Percentiles rank a stretch among this genome's conserved stretches.
Conservation (phyloP, 2,888 invertebrate species). For the Netelia fuscicornis region DNA sequence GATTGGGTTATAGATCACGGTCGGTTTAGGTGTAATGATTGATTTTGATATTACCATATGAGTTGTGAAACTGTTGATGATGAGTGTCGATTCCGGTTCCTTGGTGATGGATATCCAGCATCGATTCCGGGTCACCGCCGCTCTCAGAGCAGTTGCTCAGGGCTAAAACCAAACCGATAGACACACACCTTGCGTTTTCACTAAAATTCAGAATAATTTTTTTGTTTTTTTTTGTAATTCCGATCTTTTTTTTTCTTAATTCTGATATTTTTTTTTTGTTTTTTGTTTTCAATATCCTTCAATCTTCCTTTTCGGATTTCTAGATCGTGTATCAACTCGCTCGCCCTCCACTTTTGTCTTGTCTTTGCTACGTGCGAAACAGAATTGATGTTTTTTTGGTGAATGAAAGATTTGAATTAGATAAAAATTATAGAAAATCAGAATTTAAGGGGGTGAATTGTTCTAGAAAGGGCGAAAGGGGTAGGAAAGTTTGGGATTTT, state of each 20-base stretch:
- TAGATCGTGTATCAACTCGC: conserved; percentile 4
- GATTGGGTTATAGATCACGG: conserved; percentile 68
- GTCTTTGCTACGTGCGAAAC: neutral
- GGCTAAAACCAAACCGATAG: conserved; percentile 85
- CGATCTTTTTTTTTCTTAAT: conserved; percentile 56
- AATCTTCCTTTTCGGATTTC: conserved; percentile 7
- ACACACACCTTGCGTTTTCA: conserved; percentile 85
- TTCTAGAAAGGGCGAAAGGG: too few relatives aligned
- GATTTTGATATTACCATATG: conserved; percentile 84
- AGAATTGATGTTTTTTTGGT: too few relatives aligned
- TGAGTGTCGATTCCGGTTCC: conserved; percentile 84
- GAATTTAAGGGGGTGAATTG: too few relatives aligned
- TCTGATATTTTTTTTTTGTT: conserved; percentile 62
- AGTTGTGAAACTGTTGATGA: conserved; percentile 85
- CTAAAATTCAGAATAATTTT: conserved; percentile 73
- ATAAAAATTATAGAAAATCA: too few relatives aligned
- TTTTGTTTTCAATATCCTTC: conserved; percentile 54
- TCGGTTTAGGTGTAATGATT: conserved; percentile 77
- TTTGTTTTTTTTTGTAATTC: conserved; percentile 73
- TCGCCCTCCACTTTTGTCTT: neutral
- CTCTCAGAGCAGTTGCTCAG: conserved; percentile 85
- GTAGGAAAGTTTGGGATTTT: too few relatives aligned
- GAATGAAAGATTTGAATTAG: neutral
- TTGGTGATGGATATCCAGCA: conserved; percentile 84
- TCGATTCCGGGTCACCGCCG: conserved; percentile 84